These are phyloP conservation scores for Spinus pinus DNA, from an alignment of 2,797 vertebrate genomes.

Conservation along the genomic window DNA sequence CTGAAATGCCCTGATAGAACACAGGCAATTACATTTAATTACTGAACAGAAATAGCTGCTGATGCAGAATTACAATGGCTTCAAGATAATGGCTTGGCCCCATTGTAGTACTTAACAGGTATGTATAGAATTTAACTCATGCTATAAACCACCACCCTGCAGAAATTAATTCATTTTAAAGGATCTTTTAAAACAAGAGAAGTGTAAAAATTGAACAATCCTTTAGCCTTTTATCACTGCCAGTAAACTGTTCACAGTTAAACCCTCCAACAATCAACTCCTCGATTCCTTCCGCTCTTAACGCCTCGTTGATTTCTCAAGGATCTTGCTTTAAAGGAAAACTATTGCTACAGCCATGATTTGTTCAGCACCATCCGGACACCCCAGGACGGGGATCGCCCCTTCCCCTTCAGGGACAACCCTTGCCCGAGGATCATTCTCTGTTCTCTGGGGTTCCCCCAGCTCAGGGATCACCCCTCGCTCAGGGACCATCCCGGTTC, in stretches of 20 bases:
- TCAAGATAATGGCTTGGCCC: neutral
- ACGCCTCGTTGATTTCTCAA: neutral
- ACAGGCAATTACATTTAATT: neutral
- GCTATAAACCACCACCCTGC: neutral
- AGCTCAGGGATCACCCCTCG: neutral
- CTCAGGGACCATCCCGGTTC: no score
- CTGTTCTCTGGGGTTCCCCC: no score
- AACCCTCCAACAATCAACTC: neutral
- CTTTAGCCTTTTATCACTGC: neutral
- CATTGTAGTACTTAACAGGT: neutral
- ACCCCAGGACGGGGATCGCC: neutral
- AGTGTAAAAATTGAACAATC: neutral
- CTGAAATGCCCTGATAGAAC: neutral
- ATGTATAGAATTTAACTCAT: neutral
- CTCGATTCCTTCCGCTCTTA: neutral
- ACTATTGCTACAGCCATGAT: fast-evolving
- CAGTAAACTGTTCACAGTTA: neutral
- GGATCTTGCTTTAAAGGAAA: neutral
- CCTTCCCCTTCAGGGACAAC: neutral
- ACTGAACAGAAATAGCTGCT: neutral
- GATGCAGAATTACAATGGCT: neutral
- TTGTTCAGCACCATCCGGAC: neutral
- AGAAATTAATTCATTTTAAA: neutral
- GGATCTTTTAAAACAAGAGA: neutral
- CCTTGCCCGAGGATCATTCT: neutral